Percentiles rank a stretch among this genome's conserved stretches.
Evolutionary conservation across 2,888 invertebrate species (phyloP).

Genomic region (Leptopilina myrica): DNA sequence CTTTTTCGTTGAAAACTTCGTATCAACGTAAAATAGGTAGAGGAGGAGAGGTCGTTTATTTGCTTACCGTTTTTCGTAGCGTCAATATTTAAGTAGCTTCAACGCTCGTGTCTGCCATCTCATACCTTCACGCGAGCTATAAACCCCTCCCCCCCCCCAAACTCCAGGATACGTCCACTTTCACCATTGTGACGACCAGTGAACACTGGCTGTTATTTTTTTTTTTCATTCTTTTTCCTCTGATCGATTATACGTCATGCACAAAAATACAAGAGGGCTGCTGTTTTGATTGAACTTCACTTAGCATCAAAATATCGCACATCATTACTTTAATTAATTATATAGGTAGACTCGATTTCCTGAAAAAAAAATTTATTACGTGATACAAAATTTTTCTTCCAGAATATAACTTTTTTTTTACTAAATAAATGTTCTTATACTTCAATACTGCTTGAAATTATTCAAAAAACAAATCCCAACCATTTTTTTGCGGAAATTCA

Average conservation of each 20-base stretch:
- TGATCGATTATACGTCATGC: conserved; percentile 30
- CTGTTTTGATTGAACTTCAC: conserved; percentile 1
- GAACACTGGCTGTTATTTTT: conserved; percentile 2
- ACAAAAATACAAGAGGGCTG: conserved; percentile 18
- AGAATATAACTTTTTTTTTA: no score
- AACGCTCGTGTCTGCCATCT: conserved; percentile 12
- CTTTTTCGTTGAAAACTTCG: conserved; percentile 9
- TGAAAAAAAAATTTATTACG: no score
- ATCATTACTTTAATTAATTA: conserved; percentile 9
- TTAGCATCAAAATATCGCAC: conserved; percentile 2
- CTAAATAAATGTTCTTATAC: no score
- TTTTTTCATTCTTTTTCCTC: not conserved
- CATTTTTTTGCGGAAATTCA: no score
- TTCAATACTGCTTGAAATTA: no score
- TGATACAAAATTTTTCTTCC: no score
- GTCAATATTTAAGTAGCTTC: conserved; percentile 39
- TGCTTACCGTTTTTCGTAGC: conserved; percentile 27
- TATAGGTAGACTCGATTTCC: not conserved
- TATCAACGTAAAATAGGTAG: conserved; percentile 12
- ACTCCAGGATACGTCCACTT: conserved; percentile 25
- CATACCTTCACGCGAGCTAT: conserved; percentile 19
- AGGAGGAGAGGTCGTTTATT: conserved; percentile 31
- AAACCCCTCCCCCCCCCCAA: not conserved
- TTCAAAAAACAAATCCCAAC: no score
- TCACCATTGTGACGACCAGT: conserved; percentile 20